A percentile compares a stretch with the other conserved stretches of the same genome.
These are phyloP conservation scores for Hydrocynus forskahlii DNA, from an alignment of 2,797 vertebrate species.

Conservation along the genomic window DNA sequence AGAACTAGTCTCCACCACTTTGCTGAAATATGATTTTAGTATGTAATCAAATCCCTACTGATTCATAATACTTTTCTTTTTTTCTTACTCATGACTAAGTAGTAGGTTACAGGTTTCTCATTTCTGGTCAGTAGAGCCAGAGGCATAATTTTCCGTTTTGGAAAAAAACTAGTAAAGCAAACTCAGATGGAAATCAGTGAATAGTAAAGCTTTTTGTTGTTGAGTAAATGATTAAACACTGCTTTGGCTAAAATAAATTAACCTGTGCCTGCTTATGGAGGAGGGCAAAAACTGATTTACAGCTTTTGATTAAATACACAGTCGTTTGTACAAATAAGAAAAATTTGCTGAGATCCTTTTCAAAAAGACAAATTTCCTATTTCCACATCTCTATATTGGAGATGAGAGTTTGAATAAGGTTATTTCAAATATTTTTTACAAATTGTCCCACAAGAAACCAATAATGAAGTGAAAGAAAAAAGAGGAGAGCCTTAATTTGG, in stretches of 20 bases:
- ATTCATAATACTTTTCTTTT: constrained; percentile 13
- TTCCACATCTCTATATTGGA: background rate
- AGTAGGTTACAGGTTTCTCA: background rate
- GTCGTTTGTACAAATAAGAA: no score
- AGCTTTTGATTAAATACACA: background rate
- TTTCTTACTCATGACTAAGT: background rate
- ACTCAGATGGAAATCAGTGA: background rate
- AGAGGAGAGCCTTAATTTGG: background rate
- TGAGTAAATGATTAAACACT: background rate
- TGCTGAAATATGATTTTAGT: constrained; percentile 27
- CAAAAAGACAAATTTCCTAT: no score
- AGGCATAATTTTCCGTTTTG: background rate
- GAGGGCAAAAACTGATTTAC: background rate
- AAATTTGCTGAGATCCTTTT: no score
- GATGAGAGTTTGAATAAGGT: background rate
- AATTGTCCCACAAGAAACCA: background rate
- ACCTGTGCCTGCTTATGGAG: no score
- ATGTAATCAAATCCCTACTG: constrained; percentile 5
- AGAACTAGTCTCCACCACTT: constrained; percentile 8
- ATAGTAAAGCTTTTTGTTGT: background rate
- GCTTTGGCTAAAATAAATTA: background rate
- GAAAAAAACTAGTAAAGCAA: background rate
- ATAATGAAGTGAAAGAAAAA: background rate
- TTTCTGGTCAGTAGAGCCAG: background rate
- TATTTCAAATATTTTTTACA: background rate